Conservation (phyloP, 2,888 invertebrate species). For the Abrostola tripartita region DNA sequence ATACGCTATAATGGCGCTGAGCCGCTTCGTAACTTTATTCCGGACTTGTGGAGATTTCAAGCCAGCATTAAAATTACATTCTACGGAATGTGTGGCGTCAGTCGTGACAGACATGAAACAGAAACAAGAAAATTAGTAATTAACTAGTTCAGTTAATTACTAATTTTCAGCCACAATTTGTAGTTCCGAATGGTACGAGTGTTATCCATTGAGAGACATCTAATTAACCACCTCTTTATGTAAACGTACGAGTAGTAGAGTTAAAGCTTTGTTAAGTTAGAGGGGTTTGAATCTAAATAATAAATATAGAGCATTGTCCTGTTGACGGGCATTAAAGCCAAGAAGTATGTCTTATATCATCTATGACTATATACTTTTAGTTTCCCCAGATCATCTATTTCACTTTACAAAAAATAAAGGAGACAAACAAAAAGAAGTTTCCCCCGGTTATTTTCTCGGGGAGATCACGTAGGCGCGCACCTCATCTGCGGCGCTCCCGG, state of each 20-base stretch:
- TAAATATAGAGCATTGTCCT: slow-evolving; percentile 1
- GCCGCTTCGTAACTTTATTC: slow-evolving; percentile 22
- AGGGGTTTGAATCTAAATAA: slow-evolving; percentile 18
- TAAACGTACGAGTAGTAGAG: slow-evolving; percentile 6
- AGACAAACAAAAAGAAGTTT: slow-evolving; percentile 80
- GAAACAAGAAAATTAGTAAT: slow-evolving; percentile 69
- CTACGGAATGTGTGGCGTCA: slow-evolving; percentile 35
- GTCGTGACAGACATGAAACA: slow-evolving; percentile 51
- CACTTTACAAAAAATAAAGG: slow-evolving; percentile 72
- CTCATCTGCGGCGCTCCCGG: slow-evolving; percentile 84
- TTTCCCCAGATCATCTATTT: slow-evolving; percentile 62
- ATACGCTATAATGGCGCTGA: neutral
- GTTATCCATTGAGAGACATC: slow-evolving; percentile 42
- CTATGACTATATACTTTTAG: slow-evolving; percentile 32
- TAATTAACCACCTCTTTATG: slow-evolving; percentile 47
- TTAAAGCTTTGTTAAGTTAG: neutral
- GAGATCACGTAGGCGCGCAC: slow-evolving; percentile 87
- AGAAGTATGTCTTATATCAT: neutral
- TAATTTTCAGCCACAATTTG: slow-evolving; percentile 36
- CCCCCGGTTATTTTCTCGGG: slow-evolving; percentile 81
- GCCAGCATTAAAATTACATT: neutral
- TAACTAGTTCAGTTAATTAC: slow-evolving; percentile 36
- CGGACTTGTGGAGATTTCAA: slow-evolving; percentile 24
- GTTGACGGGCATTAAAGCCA: neutral
- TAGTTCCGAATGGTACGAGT: slow-evolving; percentile 27